Evolutionary conservation across 30 jellyfish, hydroid and myxozoan species (phyloP), one percentile per base, ranked within the genome.

Genomic region (Aurelia sp.): DNA sequence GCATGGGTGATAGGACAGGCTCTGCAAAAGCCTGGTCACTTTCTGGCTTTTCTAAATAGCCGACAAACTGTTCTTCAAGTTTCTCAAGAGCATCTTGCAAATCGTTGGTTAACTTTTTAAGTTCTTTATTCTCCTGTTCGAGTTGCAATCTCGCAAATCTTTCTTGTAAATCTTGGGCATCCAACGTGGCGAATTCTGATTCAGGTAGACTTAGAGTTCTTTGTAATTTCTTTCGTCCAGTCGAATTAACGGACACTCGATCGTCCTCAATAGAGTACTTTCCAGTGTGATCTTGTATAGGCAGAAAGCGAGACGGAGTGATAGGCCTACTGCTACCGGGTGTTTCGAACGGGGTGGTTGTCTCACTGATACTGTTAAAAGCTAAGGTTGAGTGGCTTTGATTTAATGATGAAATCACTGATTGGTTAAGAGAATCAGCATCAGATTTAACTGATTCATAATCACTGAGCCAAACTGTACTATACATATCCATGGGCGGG

Each of bases 391-490:
- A 68, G 47, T 88, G 82, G 60, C 96, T 88, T 47, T 75, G 97
- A 83, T 93, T 88, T 72, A 87, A 63, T 10, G 98, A 81, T 24
- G 98, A 92, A 20, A 86, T 47, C 31, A 81, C 90, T 18, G 97
- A 93, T 59, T 76, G 88, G 72, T 85, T 93, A 53, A 88, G 94
- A 53, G 96, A 87, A 69, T 88, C 96, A 63, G 86, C 83, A 31
- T 81, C 94, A 52, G 99, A 95, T 63, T 90, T 85, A 67, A 89
- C 93, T 79, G 98, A 92, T 82, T 95, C 99, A 66, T 75, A 95
- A 82, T 95, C 99, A 81, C 99, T 95, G 52, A 95, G 81, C 99
- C 99, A 95, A 51, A 95, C 99, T 31, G 99, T 95, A 89, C 88
- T 95, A 77, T 95, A 95, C 88, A 95, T 86, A 75, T 95, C 99